Conservation (phyloP, 35 echinoderm and acorn worm genomes). For the Ophiothrix spiculata region DNA sequence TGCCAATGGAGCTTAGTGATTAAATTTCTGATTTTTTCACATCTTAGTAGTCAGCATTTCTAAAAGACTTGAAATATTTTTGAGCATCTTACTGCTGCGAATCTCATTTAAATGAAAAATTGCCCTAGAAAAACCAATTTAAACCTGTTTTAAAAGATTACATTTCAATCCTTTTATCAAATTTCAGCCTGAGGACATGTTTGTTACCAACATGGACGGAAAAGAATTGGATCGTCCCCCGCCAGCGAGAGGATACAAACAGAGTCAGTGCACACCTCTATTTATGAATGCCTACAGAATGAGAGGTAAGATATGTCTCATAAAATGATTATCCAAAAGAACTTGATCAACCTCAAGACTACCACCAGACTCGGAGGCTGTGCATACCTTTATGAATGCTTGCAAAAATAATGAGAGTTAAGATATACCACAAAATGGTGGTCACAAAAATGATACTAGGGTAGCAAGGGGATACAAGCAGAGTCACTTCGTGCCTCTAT, state of each 20-base stretch:
- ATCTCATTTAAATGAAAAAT: background rate
- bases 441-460: no score
- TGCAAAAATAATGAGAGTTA: no score
- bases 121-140: background rate
- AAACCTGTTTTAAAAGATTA: background rate
- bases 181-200: conserved; percentile 65
- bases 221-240: conserved; percentile 57
- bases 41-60: no score
- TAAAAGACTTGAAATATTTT: background rate
- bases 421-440: no score
- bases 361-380: no score
- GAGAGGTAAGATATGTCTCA: conserved; percentile 60
- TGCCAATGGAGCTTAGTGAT: no score
- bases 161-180: background rate
- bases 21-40: no score
- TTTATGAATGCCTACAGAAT: conserved; percentile 74
- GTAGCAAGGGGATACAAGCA: no score
- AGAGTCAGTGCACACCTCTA: conserved; percentile 82
- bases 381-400: no score
- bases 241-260: conserved; percentile 61
- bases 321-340: no score
- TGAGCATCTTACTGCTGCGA: background rate
- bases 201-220: conserved; percentile 56
- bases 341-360: no score
- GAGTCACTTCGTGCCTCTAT: no score